Conservation (phyloP, 2,113 vertebrate genomes). For the Caranx ignobilis region DNA sequence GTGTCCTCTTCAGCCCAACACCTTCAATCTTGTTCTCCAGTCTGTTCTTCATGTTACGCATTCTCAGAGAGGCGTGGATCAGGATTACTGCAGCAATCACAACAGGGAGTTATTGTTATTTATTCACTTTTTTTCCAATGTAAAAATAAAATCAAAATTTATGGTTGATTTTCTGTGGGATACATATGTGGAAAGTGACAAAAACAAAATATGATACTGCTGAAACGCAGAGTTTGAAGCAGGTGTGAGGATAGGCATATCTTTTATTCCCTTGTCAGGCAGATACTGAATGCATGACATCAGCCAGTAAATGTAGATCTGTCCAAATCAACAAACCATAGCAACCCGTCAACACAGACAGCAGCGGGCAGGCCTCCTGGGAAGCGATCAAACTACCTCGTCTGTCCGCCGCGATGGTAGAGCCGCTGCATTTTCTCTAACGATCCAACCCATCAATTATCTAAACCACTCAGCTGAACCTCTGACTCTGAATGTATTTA, state of each 20-base stretch:
- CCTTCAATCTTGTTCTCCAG: slow-evolving; percentile 97
- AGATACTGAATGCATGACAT: slow-evolving; percentile 70
- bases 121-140: not conserved
- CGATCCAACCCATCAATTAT: slow-evolving; percentile 52
- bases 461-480: slow-evolving; percentile 22
- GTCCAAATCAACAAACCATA: slow-evolving; percentile 66
- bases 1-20: slow-evolving; percentile 94
- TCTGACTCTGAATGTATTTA: slow-evolving; percentile 23
- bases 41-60: slow-evolving; percentile 96
- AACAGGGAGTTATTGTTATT: not conserved
- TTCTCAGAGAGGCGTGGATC: slow-evolving; percentile 93
- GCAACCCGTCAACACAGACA: slow-evolving; percentile 74
- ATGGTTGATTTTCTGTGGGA: not conserved
- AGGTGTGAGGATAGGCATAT: slow-evolving; percentile 10
- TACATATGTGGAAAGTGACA: slow-evolving; percentile 1
- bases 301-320: slow-evolving; percentile 67
- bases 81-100: slow-evolving; percentile 88
- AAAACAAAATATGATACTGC: slow-evolving; percentile 41
- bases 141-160: not conserved
- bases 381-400: slow-evolving; percentile 44
- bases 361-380: slow-evolving; percentile 48
- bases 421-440: slow-evolving; percentile 43
- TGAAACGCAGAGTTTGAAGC: slow-evolving; percentile 17
- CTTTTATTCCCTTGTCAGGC: slow-evolving; percentile 61
- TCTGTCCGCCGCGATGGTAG: slow-evolving; percentile 29